Conservation (phyloP, 2,888 invertebrate genomes). For the Perizoma affinitatum region DNA sequence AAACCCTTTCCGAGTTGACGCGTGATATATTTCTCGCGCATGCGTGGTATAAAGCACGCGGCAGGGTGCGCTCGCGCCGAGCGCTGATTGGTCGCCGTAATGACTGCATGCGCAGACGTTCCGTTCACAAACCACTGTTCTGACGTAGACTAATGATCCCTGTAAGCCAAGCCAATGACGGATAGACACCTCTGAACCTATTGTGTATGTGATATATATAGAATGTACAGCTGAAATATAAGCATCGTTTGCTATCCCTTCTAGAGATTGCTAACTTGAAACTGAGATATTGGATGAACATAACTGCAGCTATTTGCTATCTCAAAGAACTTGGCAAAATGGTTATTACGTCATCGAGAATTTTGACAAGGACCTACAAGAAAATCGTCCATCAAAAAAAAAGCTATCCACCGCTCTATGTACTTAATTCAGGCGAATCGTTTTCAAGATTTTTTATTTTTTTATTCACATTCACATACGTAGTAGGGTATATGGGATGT, state of each 20-base stretch:
- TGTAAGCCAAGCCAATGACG: slow-evolving; percentile 75
- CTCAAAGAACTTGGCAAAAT: slow-evolving; percentile 18
- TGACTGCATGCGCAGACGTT: slow-evolving; percentile 66
- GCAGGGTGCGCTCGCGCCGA: slow-evolving; percentile 74
- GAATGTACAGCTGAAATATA: slow-evolving; percentile 52
- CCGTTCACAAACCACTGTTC: slow-evolving; percentile 54
- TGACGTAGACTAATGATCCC: slow-evolving; percentile 75
- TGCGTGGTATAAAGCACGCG: slow-evolving; percentile 76
- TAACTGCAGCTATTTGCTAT: slow-evolving; percentile 23
- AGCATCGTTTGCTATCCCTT: slow-evolving; percentile 49
- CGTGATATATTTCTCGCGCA: slow-evolving; percentile 76
- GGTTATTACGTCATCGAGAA: too few relatives aligned
- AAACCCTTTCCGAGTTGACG: slow-evolving; percentile 75
- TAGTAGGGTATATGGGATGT: too few relatives aligned
- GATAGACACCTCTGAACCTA: slow-evolving; percentile 78
- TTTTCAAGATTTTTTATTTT: too few relatives aligned
- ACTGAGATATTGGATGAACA: slow-evolving; percentile 37
- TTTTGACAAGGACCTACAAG: too few relatives aligned
- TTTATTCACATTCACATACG: too few relatives aligned
- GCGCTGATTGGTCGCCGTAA: slow-evolving; percentile 74
- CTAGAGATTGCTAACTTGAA: slow-evolving; percentile 44
- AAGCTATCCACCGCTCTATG: too few relatives aligned
- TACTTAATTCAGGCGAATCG: too few relatives aligned
- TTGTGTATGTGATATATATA: slow-evolving; percentile 68
- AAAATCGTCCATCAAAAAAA: too few relatives aligned